These are phyloP conservation scores for Ormia ochracea DNA, from an alignment of 2,888 invertebrate species.

Conservation along the genomic window DNA sequence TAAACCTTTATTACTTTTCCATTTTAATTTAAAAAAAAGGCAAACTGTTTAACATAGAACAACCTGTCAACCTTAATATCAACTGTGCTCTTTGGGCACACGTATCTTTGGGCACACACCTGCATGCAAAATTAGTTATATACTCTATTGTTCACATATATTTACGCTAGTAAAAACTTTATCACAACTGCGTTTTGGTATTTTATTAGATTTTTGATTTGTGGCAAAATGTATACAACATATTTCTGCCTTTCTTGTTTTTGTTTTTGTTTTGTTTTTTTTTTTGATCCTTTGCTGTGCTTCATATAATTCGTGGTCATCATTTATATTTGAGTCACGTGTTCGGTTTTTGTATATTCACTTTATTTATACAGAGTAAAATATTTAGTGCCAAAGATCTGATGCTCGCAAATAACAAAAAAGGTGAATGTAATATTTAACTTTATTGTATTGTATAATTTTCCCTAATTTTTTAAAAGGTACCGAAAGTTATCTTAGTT, in stretches of 20 bases:
- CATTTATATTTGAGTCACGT: conserved; percentile 61
- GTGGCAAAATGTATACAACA: conserved; percentile 38
- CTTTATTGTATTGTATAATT: conserved; percentile 40
- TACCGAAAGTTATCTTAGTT: conserved; percentile 11
- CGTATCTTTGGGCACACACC: background rate
- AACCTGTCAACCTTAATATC: conserved; percentile 38
- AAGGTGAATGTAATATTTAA: conserved; percentile 53
- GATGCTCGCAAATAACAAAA: conserved; percentile 20
- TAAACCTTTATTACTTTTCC: background rate
- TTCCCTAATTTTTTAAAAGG: conserved; percentile 19
- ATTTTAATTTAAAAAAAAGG: background rate
- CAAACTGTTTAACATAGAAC: conserved; percentile 26
- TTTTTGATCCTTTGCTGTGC: too few relatives aligned
- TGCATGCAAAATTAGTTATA: conserved; percentile 35
- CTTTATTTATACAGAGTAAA: conserved; percentile 33
- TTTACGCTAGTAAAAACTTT: conserved; percentile 5
- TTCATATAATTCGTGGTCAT: conserved; percentile 45
- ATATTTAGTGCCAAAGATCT: conserved; percentile 21
- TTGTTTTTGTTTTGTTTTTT: background rate
- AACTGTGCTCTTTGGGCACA: background rate
- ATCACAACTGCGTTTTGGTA: conserved; percentile 25
- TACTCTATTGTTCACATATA: background rate
- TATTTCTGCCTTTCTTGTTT: background rate
- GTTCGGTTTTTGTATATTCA: conserved; percentile 43
- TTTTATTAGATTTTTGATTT: conserved; percentile 62